These are phyloP conservation scores for Nasonovia ribisnigri DNA, from an alignment of 2,888 invertebrate genomes.

Conservation along the genomic window DNA sequence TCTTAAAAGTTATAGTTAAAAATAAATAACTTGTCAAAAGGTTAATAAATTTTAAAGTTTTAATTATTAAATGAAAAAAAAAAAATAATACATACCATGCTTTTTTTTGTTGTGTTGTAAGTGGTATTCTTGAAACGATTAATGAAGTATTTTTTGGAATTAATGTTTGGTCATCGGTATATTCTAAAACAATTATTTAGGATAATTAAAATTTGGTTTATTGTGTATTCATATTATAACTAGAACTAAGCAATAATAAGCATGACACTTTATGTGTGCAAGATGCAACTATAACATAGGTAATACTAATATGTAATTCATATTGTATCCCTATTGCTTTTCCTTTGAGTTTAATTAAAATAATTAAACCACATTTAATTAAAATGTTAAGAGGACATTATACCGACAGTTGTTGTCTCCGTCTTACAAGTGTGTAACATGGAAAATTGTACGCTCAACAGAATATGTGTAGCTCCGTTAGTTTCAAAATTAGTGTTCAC, in stretches of 20 bases:
- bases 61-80: background rate
- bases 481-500: too few species aligned
- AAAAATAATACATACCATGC: constrained; percentile 70
- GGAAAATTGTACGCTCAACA: too few species aligned
- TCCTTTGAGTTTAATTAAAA: background rate
- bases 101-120: constrained; percentile 83
- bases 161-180: constrained; percentile 88
- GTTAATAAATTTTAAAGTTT: too few species aligned
- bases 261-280: background rate
- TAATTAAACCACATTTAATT: background rate
- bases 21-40: too few species aligned
- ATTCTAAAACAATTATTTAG: constrained; percentile 76
- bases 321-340: background rate
- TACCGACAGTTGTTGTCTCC: too few species aligned
- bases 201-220: background rate
- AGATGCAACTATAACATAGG: background rate
- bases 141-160: constrained; percentile 98
- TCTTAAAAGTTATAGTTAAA: too few species aligned
- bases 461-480: too few species aligned
- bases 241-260: background rate
- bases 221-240: background rate
- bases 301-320: background rate
- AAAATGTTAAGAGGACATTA: too few species aligned
- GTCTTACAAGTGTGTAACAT: too few species aligned
- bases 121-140: constrained; percentile 92